Evolutionary conservation across 2,888 invertebrate genomes (phyloP).

Genomic region (Rotaria magnacalcarata): DNA sequence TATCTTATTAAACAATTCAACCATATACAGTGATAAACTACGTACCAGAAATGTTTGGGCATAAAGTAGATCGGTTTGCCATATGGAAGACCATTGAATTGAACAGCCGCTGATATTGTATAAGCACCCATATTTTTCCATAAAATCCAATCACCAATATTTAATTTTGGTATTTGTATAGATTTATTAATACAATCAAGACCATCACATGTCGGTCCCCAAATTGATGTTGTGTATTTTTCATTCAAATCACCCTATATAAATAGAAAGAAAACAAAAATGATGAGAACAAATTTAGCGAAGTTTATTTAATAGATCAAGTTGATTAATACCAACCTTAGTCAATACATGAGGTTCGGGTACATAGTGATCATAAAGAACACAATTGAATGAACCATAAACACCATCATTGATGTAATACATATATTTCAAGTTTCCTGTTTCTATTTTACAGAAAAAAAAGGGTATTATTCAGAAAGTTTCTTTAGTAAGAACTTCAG

Average conservation of each 20-base stretch:
- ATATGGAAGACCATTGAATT: conserved; percentile 75
- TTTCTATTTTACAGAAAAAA: background rate
- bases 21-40: background rate
- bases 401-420: conserved; percentile 98
- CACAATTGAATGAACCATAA: conserved; percentile 95
- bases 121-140: conserved; percentile 91
- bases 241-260: background rate
- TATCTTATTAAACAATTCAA: background rate
- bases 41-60: conserved; percentile 4
- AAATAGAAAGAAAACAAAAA: too few relatives aligned
- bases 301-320: too few relatives aligned
- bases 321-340: background rate
- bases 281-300: too few relatives aligned
- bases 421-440: conserved; percentile 65
- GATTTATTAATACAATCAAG: conserved; percentile 75
- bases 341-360: conserved; percentile 69
- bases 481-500: too few relatives aligned
- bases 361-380: conserved; percentile 84
- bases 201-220: conserved; percentile 95
- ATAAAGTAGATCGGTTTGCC: conserved; percentile 47
- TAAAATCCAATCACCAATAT: conserved; percentile 78
- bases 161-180: conserved; percentile 68
- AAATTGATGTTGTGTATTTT: conserved; percentile 64
- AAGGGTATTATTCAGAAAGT: too few relatives aligned
- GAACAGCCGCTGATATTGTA: conserved; percentile 82